Conservation (phyloP, 1,140 invertebrate species). For the Araneus ventricosus region DNA sequence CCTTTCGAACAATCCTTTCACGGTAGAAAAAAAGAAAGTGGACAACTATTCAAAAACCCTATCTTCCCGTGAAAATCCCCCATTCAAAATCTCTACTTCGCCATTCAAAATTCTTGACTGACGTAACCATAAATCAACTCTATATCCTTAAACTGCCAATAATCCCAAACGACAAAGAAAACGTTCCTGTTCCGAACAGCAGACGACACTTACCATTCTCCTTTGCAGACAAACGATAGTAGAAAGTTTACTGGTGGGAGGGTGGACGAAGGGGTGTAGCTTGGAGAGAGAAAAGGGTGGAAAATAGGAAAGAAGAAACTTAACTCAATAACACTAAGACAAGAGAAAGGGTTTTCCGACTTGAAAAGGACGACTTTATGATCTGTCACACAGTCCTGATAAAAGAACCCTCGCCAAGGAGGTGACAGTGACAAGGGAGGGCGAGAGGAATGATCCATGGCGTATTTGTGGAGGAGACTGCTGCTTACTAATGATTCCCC, state of each 20-base stretch:
- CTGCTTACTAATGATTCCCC: slow-evolving; percentile 65
- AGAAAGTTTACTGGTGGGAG: neutral
- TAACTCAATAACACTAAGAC: slow-evolving; percentile 42
- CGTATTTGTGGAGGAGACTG: slow-evolving; percentile 56
- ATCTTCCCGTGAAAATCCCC: neutral
- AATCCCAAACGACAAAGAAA: slow-evolving; percentile 32
- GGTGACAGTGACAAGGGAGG: slow-evolving; percentile 47
- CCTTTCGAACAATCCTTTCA: neutral
- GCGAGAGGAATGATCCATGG: slow-evolving; percentile 58
- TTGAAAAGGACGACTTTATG: slow-evolving; percentile 40
- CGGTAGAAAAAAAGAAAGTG: neutral
- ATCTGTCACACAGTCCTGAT: slow-evolving; percentile 1
- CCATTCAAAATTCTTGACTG: slow-evolving; percentile 6
- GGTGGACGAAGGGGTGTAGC: neutral
- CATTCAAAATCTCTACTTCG: neutral
- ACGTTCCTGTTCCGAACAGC: slow-evolving; percentile 3
- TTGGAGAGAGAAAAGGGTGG: neutral
- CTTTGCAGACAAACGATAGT: neutral
- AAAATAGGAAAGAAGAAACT: neutral
- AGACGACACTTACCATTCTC: slow-evolving; percentile 30
- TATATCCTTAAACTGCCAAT: slow-evolving; percentile 59
- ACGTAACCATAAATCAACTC: slow-evolving; percentile 44
- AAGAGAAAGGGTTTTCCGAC: slow-evolving; percentile 40
- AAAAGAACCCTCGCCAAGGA: slow-evolving; percentile 30
- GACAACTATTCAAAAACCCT: slow-evolving; percentile 17